Conservation (phyloP, 1,140 invertebrate genomes). For the Pseudomyrmex cubaensis region DNA sequence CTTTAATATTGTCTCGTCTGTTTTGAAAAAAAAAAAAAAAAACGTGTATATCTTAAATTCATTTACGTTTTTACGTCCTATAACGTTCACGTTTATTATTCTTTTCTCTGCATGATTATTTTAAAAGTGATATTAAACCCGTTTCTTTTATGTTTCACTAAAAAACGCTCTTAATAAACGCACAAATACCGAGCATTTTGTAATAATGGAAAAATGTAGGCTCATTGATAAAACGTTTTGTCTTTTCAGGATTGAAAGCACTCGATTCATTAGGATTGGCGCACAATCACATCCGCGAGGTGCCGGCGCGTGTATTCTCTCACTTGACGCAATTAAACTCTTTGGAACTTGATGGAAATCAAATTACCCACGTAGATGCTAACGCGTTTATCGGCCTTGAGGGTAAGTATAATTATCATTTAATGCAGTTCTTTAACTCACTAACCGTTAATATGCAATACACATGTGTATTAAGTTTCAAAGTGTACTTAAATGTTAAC, state of each 20-base stretch:
- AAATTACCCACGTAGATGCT: conserved; percentile 91
- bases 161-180: conserved; percentile 30
- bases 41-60: neutral
- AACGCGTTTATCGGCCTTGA: conserved; percentile 94
- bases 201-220: conserved; percentile 35
- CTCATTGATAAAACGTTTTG: conserved; percentile 51
- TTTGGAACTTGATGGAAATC: conserved; percentile 94
- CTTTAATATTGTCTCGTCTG: neutral
- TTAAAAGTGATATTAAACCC: no score
- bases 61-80: no score
- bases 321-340: conserved; percentile 92
- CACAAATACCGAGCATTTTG: conserved; percentile 26
- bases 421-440: neutral
- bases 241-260: conserved; percentile 88
- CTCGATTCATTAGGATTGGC: conserved; percentile 93
- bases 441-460: neutral
- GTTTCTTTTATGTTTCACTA: neutral
- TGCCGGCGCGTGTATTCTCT: conserved; percentile 92
- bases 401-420: conserved; percentile 86
- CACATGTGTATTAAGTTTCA: no score
- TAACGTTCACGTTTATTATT: no score
- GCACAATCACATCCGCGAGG: conserved; percentile 92
- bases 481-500: no score
- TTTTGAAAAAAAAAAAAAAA: neutral
- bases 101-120: no score